Conservation (phyloP, 2,113 vertebrate genomes). For the Corythornis cristatus region DNA sequence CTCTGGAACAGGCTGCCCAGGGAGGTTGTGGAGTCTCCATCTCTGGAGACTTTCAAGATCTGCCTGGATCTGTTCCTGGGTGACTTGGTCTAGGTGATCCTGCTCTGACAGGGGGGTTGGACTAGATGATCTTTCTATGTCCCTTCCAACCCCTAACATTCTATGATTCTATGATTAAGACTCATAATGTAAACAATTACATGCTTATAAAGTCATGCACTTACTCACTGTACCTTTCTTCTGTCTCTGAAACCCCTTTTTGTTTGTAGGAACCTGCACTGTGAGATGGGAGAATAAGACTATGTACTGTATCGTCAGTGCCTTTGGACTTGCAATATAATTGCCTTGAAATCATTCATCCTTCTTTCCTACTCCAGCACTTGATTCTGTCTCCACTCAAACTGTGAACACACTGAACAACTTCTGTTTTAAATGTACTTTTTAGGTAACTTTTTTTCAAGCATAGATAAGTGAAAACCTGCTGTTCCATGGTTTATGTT, state of each 20-base stretch:
- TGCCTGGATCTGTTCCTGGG: no score
- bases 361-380: not conserved
- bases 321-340: constrained; percentile 90
- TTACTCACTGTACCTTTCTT: not conserved
- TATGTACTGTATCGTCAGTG: constrained; percentile 92
- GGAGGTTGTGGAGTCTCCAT: no score
- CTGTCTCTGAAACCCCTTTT: not conserved
- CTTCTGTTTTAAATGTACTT: constrained; percentile 30
- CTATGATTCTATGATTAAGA: no score
- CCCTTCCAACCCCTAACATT: no score
- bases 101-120: no score
- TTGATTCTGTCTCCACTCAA: constrained; percentile 14
- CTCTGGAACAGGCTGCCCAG: no score
- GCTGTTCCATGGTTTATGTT: not conserved
- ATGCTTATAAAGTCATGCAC: not conserved
- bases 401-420: constrained; percentile 39
- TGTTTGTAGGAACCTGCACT: constrained; percentile 85
- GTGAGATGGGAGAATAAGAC: constrained; percentile 95
- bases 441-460: constrained; percentile 10
- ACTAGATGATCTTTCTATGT: no score
- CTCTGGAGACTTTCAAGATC: no score
- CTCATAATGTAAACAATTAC: not conserved
- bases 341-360: constrained; percentile 4
- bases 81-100: no score
- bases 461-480: constrained; percentile 8